Conservation (phyloP, 2,113 vertebrate species). For the Tyto alba region DNA sequence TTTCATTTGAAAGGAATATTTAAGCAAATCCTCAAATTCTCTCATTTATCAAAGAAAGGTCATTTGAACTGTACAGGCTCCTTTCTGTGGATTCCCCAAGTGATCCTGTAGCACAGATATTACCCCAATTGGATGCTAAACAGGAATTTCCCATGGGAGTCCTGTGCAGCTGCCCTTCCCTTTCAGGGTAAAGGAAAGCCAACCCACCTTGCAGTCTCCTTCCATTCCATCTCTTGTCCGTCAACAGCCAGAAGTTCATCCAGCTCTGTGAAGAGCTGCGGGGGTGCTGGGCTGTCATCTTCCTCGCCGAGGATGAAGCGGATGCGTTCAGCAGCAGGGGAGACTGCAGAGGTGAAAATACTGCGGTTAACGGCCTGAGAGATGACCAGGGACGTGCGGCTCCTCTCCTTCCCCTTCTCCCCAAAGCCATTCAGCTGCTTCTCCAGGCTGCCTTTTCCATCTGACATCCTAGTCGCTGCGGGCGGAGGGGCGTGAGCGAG, state of each 20-base stretch:
- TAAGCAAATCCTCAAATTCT: neutral
- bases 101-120: accelerated
- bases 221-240: conserved; percentile 98
- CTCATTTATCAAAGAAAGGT: neutral
- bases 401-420: conserved; percentile 62
- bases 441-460: conserved; percentile 59
- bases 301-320: conserved; percentile 97
- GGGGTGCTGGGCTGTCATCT: conserved; percentile 89
- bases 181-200: neutral
- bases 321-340: conserved; percentile 92
- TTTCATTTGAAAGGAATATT: neutral
- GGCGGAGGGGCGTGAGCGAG: neutral
- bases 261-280: conserved; percentile 97
- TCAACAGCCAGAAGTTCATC: conserved; percentile 93
- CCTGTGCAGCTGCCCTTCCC: neutral
- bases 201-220: conserved; percentile 94
- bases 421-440: conserved; percentile 67
- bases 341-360: conserved; percentile 94
- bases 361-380: conserved; percentile 81
- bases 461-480: conserved; percentile 63
- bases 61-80: neutral
- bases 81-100: neutral
- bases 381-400: conserved; percentile 51
- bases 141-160: accelerated
- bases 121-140: accelerated